These are phyloP conservation scores for Diachrysia chrysitis DNA, from an alignment of 2,888 invertebrate genomes.

Conservation along the genomic window DNA sequence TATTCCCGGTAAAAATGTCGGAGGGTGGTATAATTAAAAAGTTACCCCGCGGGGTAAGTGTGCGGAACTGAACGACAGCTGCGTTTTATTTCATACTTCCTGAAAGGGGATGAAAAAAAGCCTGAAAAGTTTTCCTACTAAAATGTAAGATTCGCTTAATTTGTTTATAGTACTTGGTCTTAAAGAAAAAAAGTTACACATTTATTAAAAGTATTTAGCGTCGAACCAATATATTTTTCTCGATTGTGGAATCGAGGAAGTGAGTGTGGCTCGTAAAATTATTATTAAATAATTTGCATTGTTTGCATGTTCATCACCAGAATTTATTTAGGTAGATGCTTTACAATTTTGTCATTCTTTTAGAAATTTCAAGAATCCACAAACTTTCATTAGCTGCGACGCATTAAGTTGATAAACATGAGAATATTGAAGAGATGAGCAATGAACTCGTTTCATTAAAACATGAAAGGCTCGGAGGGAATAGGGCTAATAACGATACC, in stretches of 20 bases:
- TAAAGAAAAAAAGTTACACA: constrained; percentile 1
- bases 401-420: neutral
- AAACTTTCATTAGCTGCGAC: neutral
- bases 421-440: constrained; percentile 29
- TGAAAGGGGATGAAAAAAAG: constrained; percentile 50
- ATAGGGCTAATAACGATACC: constrained; percentile 64
- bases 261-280: neutral
- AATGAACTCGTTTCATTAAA: constrained; percentile 62
- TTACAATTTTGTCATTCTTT: neutral
- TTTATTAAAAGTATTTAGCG: neutral
- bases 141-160: constrained; percentile 47
- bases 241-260: neutral
- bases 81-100: constrained; percentile 57
- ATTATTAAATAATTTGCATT: neutral
- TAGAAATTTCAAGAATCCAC: neutral
- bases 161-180: constrained; percentile 49
- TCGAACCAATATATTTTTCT: neutral
- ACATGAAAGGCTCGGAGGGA: constrained; percentile 55
- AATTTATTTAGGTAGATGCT: too few species aligned
- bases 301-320: neutral
- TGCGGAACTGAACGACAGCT: constrained; percentile 58
- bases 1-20: constrained; percentile 47
- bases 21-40: constrained; percentile 57
- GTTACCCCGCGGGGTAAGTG: constrained; percentile 58
- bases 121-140: constrained; percentile 52